These are phyloP conservation scores for Macheiramphus alcinus DNA, from an alignment of 2,113 vertebrate genomes.

Conservation along the genomic window DNA sequence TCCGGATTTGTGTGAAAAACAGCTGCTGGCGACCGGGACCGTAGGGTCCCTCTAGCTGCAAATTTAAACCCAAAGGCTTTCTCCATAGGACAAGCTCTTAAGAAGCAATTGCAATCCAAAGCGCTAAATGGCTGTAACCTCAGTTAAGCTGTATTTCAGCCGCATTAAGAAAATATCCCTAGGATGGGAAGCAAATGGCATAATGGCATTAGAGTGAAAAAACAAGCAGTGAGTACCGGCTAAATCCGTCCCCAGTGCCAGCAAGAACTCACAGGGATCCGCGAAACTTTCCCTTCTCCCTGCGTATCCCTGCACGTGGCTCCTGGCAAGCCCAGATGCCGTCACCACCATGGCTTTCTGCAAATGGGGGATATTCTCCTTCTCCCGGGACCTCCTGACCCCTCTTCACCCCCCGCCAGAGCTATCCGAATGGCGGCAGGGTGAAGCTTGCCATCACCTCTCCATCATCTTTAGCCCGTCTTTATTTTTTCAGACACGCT, in stretches of 20 bases:
- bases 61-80: slow-evolving; percentile 51
- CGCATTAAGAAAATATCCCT: slow-evolving; percentile 53
- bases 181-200: slow-evolving; percentile 34
- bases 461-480: slow-evolving; percentile 9
- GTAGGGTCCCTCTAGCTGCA: not conserved
- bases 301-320: rapidly evolving
- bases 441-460: not conserved
- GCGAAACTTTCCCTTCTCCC: not conserved
- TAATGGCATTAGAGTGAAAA: slow-evolving; percentile 50
- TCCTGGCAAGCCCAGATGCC: rapidly evolving
- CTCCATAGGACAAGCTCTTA: not conserved
- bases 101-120: slow-evolving; percentile 9
- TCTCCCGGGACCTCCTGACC: not conserved
- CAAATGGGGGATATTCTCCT: not conserved
- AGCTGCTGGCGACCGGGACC: not conserved
- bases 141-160: slow-evolving; percentile 44
- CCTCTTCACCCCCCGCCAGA: not conserved
- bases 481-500: slow-evolving; percentile 7
- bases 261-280: not conserved
- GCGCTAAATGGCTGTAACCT: slow-evolving; percentile 27
- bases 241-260: not conserved
- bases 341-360: rapidly evolving
- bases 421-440: not conserved
- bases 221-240: not conserved
- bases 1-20: not conserved